Evolutionary conservation across 2,797 vertebrate species (phyloP).

Genomic region (Danio kyathit): DNA sequence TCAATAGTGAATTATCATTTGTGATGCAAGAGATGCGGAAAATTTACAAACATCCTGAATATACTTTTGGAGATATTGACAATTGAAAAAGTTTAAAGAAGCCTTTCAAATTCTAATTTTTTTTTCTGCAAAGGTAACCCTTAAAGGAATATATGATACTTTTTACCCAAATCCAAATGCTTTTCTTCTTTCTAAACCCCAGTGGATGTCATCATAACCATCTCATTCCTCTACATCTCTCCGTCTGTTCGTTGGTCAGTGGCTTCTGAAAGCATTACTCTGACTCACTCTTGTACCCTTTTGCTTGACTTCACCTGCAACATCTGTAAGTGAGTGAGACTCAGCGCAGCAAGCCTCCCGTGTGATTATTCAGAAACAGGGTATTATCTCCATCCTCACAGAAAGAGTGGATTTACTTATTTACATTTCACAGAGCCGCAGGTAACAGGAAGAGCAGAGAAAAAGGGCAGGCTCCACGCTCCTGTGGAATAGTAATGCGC

Average conservation of each 20-base stretch:
- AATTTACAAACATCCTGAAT: too few relatives aligned
- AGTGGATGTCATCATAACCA: too few relatives aligned
- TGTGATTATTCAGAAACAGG: constrained; percentile 68
- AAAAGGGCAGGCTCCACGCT: constrained; percentile 45
- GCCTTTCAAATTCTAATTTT: too few relatives aligned
- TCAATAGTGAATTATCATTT: too few relatives aligned
- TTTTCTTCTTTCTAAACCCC: too few relatives aligned
- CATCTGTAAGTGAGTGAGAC: constrained; percentile 22
- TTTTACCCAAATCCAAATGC: too few relatives aligned
- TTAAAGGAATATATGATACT: too few relatives aligned
- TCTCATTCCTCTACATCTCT: too few relatives aligned
- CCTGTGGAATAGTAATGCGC: constrained; percentile 43
- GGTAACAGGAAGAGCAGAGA: constrained; percentile 46
- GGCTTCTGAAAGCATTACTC: constrained; percentile 8
- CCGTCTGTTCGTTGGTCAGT: background rate
- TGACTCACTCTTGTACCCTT: background rate
- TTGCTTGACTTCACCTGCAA: constrained; percentile 29
- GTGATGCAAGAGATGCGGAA: too few relatives aligned
- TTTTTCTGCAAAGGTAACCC: too few relatives aligned
- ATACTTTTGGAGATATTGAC: too few relatives aligned
- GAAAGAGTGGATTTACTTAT: constrained; percentile 71
- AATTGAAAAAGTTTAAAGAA: too few relatives aligned
- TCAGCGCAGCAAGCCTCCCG: constrained; percentile 49
- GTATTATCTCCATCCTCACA: constrained; percentile 72
- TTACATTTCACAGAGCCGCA: constrained; percentile 72